Evolutionary conservation across 1,140 invertebrate genomes (phyloP).

Genomic region (Aphaenogaster floridana): DNA sequence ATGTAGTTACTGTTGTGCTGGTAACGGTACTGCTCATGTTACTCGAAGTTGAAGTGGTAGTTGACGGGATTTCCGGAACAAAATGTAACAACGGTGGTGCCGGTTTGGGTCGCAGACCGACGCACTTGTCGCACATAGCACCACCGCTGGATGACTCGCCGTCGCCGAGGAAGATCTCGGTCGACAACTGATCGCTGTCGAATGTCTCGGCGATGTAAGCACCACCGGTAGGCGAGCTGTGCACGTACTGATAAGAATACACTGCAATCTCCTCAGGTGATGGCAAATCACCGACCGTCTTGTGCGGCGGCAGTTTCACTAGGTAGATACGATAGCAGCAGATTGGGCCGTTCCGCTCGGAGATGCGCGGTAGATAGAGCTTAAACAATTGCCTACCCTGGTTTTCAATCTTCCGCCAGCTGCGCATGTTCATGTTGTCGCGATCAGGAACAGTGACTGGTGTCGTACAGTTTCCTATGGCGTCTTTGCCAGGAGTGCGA

Average conservation of each 20-base stretch:
- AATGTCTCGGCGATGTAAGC: slow-evolving; percentile 95
- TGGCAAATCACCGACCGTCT: slow-evolving; percentile 90
- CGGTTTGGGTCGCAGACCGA: slow-evolving; percentile 86
- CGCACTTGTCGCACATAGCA: slow-evolving; percentile 86
- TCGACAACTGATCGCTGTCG: slow-evolving; percentile 88
- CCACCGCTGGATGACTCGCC: slow-evolving; percentile 86
- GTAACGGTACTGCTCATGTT: slow-evolving; percentile 70
- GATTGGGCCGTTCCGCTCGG: slow-evolving; percentile 94
- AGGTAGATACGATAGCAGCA: slow-evolving; percentile 95
- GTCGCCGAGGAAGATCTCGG: slow-evolving; percentile 90
- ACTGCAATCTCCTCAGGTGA: slow-evolving; percentile 90
- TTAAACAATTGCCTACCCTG: slow-evolving; percentile 91
- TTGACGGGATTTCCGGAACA: slow-evolving; percentile 79
- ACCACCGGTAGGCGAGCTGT: slow-evolving; percentile 88
- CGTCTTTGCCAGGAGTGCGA: slow-evolving; percentile 89
- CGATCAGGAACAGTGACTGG: slow-evolving; percentile 90
- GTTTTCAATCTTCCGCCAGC: slow-evolving; percentile 91
- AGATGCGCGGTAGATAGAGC: slow-evolving; percentile 91
- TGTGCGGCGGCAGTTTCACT: slow-evolving; percentile 90
- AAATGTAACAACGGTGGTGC: slow-evolving; percentile 81
- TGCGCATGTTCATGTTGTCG: slow-evolving; percentile 89
- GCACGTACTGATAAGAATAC: slow-evolving; percentile 91
- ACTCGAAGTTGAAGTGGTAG: slow-evolving; percentile 45
- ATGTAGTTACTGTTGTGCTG: slow-evolving; percentile 57
- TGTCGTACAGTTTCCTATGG: slow-evolving; percentile 89